A percentile compares a stretch with the other conserved stretches of the same genome.
Conservation (phyloP, 2,797 vertebrate species). For the Harpagifer antarcticus region DNA sequence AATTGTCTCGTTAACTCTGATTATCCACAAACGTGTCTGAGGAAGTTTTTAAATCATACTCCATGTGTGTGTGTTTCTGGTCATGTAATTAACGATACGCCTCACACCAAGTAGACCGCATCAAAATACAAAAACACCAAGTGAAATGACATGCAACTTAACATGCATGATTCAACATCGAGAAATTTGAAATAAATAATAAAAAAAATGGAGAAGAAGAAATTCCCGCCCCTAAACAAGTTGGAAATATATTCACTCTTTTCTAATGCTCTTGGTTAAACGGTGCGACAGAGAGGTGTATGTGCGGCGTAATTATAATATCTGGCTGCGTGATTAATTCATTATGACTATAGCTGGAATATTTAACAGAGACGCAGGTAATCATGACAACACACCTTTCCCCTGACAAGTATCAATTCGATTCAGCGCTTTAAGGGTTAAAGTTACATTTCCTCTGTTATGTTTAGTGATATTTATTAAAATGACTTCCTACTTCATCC, state of each 20-base stretch:
- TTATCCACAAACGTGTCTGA: conserved; percentile 25
- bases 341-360: conserved; percentile 41
- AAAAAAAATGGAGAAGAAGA: conserved; percentile 20
- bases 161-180: conserved; percentile 78
- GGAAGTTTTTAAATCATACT: not conserved
- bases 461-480: conserved; percentile 21
- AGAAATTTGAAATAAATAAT: conserved; percentile 64
- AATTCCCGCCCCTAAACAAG: conserved; percentile 18
- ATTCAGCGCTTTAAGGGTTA: conserved; percentile 19
- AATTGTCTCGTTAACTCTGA: conserved; percentile 55
- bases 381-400: conserved; percentile 47
- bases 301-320: conserved; percentile 31
- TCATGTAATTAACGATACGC: conserved; percentile 50
- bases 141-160: conserved; percentile 73
- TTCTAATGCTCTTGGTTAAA: not conserved
- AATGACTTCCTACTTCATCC: conserved; percentile 17
- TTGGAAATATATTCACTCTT: conserved; percentile 5
- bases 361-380: conserved; percentile 46
- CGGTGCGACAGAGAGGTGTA: conserved; percentile 5
- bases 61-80: conserved; percentile 24
- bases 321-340: conserved; percentile 36
- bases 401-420: conserved; percentile 48
- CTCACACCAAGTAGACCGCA: conserved; percentile 32
- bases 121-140: conserved; percentile 48
- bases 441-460: conserved; percentile 33